Conservation (phyloP, 2,888 invertebrate species). For the Stenurella melanura region DNA sequence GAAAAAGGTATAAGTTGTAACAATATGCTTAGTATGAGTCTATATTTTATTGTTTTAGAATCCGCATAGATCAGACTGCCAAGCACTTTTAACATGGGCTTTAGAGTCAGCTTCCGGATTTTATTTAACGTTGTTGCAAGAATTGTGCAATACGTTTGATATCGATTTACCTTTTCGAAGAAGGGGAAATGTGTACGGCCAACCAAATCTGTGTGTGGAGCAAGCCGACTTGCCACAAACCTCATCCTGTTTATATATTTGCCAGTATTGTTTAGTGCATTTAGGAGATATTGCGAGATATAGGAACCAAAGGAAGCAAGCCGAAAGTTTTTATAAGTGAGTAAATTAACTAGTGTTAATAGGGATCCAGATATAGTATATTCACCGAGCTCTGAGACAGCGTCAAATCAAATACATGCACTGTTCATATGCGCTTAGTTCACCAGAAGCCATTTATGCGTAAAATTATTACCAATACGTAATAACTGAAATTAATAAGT, state of each 20-base stretch:
- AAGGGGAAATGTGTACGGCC: slow-evolving; percentile 70
- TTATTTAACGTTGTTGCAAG: slow-evolving; percentile 87
- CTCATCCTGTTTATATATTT: slow-evolving; percentile 87
- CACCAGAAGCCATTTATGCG: too few species aligned
- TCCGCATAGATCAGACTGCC: slow-evolving; percentile 83
- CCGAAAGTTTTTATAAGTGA: slow-evolving; percentile 88
- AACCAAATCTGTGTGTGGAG: slow-evolving; percentile 63
- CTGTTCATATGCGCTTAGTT: too few species aligned
- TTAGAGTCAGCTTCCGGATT: slow-evolving; percentile 90
- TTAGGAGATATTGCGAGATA: slow-evolving; percentile 92
- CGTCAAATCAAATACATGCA: too few species aligned
- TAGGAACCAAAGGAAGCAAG: slow-evolving; percentile 86
- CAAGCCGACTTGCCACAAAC: slow-evolving; percentile 75
- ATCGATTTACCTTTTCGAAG: slow-evolving; percentile 86
- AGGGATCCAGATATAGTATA: too few species aligned
- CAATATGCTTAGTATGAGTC: background rate
- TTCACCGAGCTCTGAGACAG: too few species aligned
- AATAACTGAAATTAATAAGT: too few species aligned
- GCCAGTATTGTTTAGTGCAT: slow-evolving; percentile 92
- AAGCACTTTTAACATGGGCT: slow-evolving; percentile 86
- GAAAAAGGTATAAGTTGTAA: slow-evolving; percentile 79
- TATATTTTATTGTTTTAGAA: slow-evolving; percentile 74
- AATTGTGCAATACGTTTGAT: slow-evolving; percentile 87
- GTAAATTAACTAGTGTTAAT: too few species aligned
- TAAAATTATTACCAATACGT: too few species aligned